phyloP scores from a whole-genome alignment of 2,888 invertebrate genomes.

The Belgica antarctica region DNA sequence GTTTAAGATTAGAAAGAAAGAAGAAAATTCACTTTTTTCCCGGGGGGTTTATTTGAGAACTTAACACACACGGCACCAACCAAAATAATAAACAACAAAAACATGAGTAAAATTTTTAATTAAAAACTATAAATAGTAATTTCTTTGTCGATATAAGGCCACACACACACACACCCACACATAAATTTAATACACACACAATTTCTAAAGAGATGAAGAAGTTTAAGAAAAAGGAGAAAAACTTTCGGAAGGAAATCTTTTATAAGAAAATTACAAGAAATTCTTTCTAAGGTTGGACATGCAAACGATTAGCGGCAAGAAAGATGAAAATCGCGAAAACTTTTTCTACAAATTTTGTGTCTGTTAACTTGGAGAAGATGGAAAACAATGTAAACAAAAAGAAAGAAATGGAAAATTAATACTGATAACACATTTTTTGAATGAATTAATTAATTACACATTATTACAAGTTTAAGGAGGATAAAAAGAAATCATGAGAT shows the following conservation, averaged over 20 bases:
- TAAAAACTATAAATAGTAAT: slow-evolving; percentile 24
- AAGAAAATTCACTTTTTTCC: not conserved
- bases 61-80: not conserved
- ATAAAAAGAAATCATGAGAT: slow-evolving; percentile 9
- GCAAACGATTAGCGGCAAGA: not conserved
- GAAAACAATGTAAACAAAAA: slow-evolving; percentile 4
- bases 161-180: slow-evolving; percentile 12
- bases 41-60: not conserved
- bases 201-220: slow-evolving; percentile 19
- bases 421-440: slow-evolving; percentile 33
- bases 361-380: slow-evolving; percentile 9
- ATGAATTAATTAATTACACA: slow-evolving; percentile 38
- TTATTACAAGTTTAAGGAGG: slow-evolving; percentile 27
- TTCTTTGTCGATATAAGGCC: slow-evolving; percentile 16
- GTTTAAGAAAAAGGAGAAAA: slow-evolving; percentile 14
- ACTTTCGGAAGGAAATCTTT: not conserved
- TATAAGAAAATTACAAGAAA: slow-evolving; percentile 13
- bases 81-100: not conserved
- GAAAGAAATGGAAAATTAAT: slow-evolving; percentile 7
- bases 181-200: slow-evolving; percentile 22
- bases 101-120: not conserved
- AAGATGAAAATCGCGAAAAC: not conserved
- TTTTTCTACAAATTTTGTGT: slow-evolving; percentile 28
- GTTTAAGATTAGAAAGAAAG: not conserved
- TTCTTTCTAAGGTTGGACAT: too few relatives aligned